Percentiles rank a stretch among this genome's conserved stretches.
These are phyloP conservation scores for Rhinolophus sinicus DNA, from an alignment of 2,113 vertebrate genomes.

Conservation along the genomic window DNA sequence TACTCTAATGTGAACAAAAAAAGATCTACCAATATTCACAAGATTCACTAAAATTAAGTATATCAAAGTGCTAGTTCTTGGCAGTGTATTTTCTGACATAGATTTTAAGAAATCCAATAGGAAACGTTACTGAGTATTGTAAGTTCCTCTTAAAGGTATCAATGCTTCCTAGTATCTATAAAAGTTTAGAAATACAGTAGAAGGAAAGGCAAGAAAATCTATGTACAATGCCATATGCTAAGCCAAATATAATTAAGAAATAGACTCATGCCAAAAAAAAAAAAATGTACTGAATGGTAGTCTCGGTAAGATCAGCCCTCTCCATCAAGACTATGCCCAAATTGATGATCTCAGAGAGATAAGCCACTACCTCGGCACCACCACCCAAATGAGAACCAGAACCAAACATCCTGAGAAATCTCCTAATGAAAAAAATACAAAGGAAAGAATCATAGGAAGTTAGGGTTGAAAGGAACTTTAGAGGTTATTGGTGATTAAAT, in stretches of 20 bases:
- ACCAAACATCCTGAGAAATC: neutral
- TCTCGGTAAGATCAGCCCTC: constrained; percentile 4
- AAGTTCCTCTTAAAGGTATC: neutral
- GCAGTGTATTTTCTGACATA: neutral
- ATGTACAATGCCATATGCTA: neutral
- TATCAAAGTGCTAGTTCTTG: neutral
- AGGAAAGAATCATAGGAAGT: neutral
- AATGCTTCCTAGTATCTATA: neutral
- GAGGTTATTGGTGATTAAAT: neutral
- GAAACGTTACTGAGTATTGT: neutral
- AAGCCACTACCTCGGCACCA: neutral
- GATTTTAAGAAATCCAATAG: constrained; percentile 55
- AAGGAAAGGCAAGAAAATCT: constrained; percentile 37
- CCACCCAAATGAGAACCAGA: neutral
- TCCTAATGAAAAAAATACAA: neutral
- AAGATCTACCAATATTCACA: neutral
- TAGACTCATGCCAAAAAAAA: neutral
- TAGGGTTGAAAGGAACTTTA: neutral
- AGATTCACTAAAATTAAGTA: neutral
- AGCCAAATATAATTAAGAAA: constrained; percentile 53
- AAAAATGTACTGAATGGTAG: neutral
- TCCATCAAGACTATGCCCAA: neutral
- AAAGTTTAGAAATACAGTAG: constrained; percentile 34
- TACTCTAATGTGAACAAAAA: neutral
- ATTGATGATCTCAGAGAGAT: neutral